phyloP scores from a whole-genome alignment of 1,140 invertebrate species.

The Phymorhynchus buccinoides region DNA sequence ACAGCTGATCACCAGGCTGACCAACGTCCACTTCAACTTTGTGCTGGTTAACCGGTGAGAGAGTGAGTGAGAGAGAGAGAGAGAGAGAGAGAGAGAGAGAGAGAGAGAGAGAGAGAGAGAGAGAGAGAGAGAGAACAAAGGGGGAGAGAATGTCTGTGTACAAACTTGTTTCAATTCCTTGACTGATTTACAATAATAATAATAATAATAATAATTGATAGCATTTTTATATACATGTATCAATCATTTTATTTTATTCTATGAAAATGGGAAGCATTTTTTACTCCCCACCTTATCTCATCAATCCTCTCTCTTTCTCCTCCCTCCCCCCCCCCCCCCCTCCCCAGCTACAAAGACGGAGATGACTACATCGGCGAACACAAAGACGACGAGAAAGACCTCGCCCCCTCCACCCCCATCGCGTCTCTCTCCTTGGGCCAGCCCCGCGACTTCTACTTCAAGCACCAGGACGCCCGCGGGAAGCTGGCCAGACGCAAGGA shows the following conservation, averaged over 20 bases:
- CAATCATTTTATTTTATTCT: too few relatives aligned
- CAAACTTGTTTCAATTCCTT: not conserved
- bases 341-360: slow-evolving; percentile 80
- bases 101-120: too few relatives aligned
- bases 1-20: slow-evolving; percentile 75
- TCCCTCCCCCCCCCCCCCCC: too few relatives aligned
- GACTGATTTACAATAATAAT: not conserved
- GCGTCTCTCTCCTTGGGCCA: slow-evolving; percentile 82
- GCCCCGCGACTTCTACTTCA: slow-evolving; percentile 80
- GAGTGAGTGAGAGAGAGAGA: too few relatives aligned
- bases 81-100: too few relatives aligned
- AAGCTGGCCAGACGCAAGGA: slow-evolving; percentile 56
- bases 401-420: slow-evolving; percentile 79
- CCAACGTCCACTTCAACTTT: slow-evolving; percentile 80
- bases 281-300: too few relatives aligned
- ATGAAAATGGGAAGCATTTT: too few relatives aligned
- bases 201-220: not conserved
- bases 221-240: not conserved
- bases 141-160: too few relatives aligned
- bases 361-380: slow-evolving; percentile 83
- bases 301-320: too few relatives aligned
- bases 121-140: too few relatives aligned
- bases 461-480: slow-evolving; percentile 77
- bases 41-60: slow-evolving; percentile 81
- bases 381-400: slow-evolving; percentile 81